Percentiles rank a stretch among this genome's conserved stretches.
Conservation (phyloP, 1,140 invertebrate genomes). For the Achatina immaculata region DNA sequence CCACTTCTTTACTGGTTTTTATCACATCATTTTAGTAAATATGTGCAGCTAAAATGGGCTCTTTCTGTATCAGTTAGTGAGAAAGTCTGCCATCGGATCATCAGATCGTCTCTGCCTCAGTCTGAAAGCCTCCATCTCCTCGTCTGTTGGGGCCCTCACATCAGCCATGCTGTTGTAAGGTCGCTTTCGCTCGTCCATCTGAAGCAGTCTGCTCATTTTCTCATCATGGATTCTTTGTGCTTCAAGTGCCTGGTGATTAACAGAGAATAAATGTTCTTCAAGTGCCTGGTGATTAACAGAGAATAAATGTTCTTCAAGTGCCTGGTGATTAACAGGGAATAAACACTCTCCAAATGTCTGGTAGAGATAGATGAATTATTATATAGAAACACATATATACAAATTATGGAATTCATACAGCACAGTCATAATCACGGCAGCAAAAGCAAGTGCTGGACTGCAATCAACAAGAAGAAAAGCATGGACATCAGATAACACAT, state of each 20-base stretch:
- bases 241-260: conserved; percentile 63
- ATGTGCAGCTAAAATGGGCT: no score
- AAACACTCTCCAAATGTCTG: conserved; percentile 53
- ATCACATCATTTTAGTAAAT: no score
- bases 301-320: conserved; percentile 46
- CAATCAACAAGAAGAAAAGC: no score
- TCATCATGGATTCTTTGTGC: conserved; percentile 70
- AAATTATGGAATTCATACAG: no score
- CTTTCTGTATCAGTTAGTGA: conserved; percentile 46
- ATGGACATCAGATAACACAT: no score
- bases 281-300: conserved; percentile 64
- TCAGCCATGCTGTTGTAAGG: conserved; percentile 90
- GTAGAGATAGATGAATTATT: no score
- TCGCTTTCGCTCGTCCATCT: conserved; percentile 88
- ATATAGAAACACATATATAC: no score
- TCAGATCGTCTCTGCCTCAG: conserved; percentile 87
- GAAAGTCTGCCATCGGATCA: conserved; percentile 84
- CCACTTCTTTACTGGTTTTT: no score
- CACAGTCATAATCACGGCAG: no score
- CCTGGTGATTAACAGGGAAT: conserved; percentile 58
- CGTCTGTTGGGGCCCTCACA: conserved; percentile 85
- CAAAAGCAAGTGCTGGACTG: no score
- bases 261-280: conserved; percentile 38
- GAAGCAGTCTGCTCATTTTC: conserved; percentile 78
- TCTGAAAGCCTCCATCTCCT: conserved; percentile 93